Evolutionary conservation across 2,888 invertebrate species (phyloP).

Genomic region (Cryptophagus acutangulus): DNA sequence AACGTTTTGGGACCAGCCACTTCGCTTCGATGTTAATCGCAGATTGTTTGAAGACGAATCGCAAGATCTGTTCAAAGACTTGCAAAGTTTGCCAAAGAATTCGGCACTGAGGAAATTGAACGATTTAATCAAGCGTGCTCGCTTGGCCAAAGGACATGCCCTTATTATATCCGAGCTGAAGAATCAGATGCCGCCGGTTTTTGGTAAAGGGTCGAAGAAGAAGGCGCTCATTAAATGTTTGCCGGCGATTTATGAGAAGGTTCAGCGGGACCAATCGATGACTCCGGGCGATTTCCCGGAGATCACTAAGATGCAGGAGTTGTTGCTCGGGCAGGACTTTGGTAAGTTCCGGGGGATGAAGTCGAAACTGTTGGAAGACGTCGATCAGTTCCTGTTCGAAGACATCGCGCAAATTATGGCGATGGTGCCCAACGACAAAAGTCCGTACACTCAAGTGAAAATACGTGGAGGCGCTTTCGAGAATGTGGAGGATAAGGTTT

Average conservation of each 20-base stretch:
- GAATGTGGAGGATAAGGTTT: constrained; percentile 70
- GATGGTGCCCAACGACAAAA: constrained; percentile 69
- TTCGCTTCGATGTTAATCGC: constrained; percentile 89
- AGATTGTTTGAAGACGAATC: constrained; percentile 91
- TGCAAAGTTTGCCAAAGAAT: constrained; percentile 92
- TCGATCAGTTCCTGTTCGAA: constrained; percentile 90
- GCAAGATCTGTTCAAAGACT: constrained; percentile 88
- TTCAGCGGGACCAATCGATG: constrained; percentile 89
- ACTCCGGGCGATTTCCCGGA: constrained; percentile 98
- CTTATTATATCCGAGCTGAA: constrained; percentile 90
- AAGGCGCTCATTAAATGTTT: constrained; percentile 93
- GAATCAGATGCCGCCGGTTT: constrained; percentile 92
- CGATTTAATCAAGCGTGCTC: constrained; percentile 94
- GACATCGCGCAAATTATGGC: constrained; percentile 95
- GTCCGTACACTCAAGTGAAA: constrained; percentile 21
- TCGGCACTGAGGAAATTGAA: constrained; percentile 95
- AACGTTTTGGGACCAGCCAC: constrained; percentile 97
- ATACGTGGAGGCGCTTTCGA: constrained; percentile 86
- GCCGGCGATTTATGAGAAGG: constrained; percentile 77
- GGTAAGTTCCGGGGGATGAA: constrained; percentile 88
- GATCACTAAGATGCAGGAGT: constrained; percentile 88
- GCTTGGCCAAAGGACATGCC: constrained; percentile 96
- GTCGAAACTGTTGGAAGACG: constrained; percentile 82
- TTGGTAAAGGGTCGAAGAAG: constrained; percentile 94
- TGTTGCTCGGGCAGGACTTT: constrained; percentile 82